Evolutionary conservation across 2,113 vertebrate species (phyloP), one percentile per base, ranked within the genome.

Genomic region (Sturnus vulgaris): DNA sequence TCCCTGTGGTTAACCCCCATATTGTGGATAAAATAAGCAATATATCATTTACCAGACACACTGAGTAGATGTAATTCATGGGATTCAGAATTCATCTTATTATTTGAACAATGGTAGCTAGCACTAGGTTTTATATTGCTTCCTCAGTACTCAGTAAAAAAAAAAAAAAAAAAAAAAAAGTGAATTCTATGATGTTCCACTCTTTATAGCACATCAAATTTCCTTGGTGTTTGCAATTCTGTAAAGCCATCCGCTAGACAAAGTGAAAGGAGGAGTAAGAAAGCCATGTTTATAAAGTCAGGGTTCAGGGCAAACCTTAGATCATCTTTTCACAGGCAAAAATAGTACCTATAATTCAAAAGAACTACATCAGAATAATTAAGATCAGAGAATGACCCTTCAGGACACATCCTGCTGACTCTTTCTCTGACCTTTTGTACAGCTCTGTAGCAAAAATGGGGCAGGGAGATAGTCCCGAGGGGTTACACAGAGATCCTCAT

Each of bases 31-130:
- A 92, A 97, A 85, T 66, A 92, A 95, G 60, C 76, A 50, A 86
- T 44, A 18, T 73, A 91, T 72, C 59, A 83, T 92, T 94, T 77
- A 56, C 4, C 15, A 21, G 28, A 65, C 50, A 79, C 47, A 87
- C 44, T 40, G 79, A 93, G 65, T 85, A 84, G 59, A 82, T 91
- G 69, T 68, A 77, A 86, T 83, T 94, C 35, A 65, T 65, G 60
- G 71, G 79, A 64, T 65, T 87, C 70, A 21, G 91, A 95, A 93
- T 94, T 68, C 86, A 89, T 77, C 81, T 96, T 95, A 90, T 81
- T 97, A 94, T 96, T 53, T 83, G 19, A 92, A 90, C 31, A 49
- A 3, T n/a, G 50, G 76, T 96, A 89, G 21, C 61, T 96, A 92
- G 53, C 9, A 11, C 76, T 84, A 68, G 82, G 76, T 49, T 69